phyloP scores from a whole-genome alignment of 2,113 vertebrate genomes.

The Burhinus bistriatus region DNA sequence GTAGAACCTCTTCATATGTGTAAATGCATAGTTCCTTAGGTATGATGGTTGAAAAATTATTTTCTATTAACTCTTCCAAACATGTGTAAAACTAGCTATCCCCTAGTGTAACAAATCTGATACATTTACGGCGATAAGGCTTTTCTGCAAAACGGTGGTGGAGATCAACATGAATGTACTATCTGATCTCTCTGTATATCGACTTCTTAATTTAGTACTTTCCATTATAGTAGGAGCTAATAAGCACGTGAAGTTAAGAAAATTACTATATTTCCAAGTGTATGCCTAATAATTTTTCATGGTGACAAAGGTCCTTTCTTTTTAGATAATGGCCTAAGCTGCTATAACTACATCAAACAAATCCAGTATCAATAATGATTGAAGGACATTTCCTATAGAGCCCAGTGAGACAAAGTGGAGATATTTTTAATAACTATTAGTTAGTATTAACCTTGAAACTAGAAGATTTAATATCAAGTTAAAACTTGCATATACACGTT shows the following conservation, averaged over 20 bases:
- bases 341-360: neutral
- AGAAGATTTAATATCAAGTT: neutral
- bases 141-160: neutral
- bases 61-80: neutral
- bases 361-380: neutral
- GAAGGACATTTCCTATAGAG: neutral
- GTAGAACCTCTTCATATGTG: neutral
- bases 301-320: neutral
- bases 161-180: neutral
- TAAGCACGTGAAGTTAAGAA: neutral
- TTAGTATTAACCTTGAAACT: neutral
- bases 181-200: neutral
- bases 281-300: neutral
- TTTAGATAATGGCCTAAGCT: neutral
- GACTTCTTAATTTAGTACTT: neutral
- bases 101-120: neutral
- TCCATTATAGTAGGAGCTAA: neutral
- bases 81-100: rapidly evolving
- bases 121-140: neutral
- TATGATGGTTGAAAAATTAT: neutral
- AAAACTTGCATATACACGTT: neutral
- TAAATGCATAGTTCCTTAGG: neutral
- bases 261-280: rapidly evolving
- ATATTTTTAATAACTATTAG: neutral
- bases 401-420: neutral